Evolutionary conservation across 64 coral and sea anemone genomes (phyloP).

Genomic region (Platygyra sinensis): DNA sequence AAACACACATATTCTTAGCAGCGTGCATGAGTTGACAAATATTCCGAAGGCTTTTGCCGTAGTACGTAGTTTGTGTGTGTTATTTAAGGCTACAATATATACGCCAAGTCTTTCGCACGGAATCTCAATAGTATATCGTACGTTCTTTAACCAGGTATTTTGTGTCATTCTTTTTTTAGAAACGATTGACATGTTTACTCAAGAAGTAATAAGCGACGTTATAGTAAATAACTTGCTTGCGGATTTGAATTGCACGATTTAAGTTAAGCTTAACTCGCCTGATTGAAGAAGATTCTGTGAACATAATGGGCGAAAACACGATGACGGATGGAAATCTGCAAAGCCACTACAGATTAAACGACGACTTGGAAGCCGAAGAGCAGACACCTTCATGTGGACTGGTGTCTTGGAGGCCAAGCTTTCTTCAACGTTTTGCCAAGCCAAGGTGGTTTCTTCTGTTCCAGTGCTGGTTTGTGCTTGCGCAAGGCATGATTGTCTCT

Average conservation of each 20-base stretch:
- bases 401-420: slow-evolving; percentile 43
- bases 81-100: too few relatives aligned
- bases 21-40: slow-evolving; percentile 2
- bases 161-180: slow-evolving; percentile 7
- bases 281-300: neutral
- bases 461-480: slow-evolving; percentile 84
- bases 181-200: slow-evolving; percentile 10
- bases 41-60: neutral
- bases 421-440: slow-evolving; percentile 71
- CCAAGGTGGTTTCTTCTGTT: slow-evolving; percentile 89
- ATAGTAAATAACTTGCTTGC: too few relatives aligned
- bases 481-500: slow-evolving; percentile 90
- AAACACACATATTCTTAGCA: neutral
- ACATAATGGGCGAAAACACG: slow-evolving; percentile 11
- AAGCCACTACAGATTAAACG: neutral
- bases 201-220: neutral
- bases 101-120: too few relatives aligned
- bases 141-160: neutral
- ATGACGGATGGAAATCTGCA: neutral
- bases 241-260: too few relatives aligned
- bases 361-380: neutral
- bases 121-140: neutral
- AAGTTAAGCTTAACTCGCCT: neutral
- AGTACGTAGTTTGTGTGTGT: neutral
- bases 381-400: slow-evolving; percentile 35